Conservation (phyloP, 2,797 vertebrate genomes). For the Arctocebus calabarensis region DNA sequence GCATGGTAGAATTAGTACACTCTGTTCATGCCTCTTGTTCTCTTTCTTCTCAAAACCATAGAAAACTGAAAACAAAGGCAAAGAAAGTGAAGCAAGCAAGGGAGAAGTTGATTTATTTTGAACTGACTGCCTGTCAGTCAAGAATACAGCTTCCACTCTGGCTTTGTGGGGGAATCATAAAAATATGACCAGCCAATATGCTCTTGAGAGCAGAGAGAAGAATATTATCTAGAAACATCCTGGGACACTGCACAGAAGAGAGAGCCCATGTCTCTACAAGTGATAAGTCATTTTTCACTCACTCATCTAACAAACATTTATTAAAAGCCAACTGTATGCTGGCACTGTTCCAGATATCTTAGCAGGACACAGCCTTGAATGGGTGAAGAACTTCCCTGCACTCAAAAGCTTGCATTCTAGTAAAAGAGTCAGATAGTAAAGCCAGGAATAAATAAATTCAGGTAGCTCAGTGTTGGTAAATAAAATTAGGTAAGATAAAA, state of each 20-base stretch:
- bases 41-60: neutral
- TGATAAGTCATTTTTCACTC: neutral
- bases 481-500: slow-evolving; percentile 1
- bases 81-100: neutral
- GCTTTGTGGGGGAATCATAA: neutral
- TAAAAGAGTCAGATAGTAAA: neutral
- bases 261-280: neutral
- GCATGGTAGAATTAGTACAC: neutral
- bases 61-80: slow-evolving; percentile 54
- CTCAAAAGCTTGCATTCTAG: neutral
- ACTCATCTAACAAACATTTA: neutral
- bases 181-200: neutral
- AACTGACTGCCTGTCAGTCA: neutral
- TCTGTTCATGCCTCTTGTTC: slow-evolving; percentile 20
- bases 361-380: neutral
- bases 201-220: neutral
- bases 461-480: neutral
- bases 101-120: neutral
- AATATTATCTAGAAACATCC: neutral
- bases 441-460: neutral
- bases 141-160: neutral
- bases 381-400: neutral
- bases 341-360: neutral
- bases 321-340: neutral
- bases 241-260: neutral